phyloP scores from a whole-genome alignment of 1,140 invertebrate species.

The Chironomus striatipennis region DNA sequence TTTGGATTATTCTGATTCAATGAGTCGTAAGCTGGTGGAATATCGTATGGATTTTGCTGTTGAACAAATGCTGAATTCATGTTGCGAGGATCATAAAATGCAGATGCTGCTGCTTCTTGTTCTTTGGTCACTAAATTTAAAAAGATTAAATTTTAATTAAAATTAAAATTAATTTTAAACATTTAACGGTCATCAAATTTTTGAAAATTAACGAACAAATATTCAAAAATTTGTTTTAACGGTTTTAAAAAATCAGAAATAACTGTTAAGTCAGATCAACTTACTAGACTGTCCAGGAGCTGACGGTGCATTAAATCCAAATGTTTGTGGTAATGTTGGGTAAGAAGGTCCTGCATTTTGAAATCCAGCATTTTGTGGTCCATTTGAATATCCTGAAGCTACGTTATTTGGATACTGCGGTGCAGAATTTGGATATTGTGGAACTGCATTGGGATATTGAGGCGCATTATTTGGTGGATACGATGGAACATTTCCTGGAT shows the following conservation, averaged over 20 bases:
- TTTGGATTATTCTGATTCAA: conserved; percentile 11
- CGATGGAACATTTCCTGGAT: too few relatives aligned
- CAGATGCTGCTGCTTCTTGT: conserved; percentile 3
- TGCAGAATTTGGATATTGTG: background rate
- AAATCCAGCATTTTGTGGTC: background rate
- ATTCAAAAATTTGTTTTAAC: too few relatives aligned
- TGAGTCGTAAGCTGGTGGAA: background rate
- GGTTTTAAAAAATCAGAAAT: too few relatives aligned
- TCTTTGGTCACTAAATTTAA: background rate
- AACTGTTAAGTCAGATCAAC: too few relatives aligned
- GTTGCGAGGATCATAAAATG: background rate
- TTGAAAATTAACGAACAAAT: too few relatives aligned
- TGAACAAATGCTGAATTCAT: conserved; percentile 6
- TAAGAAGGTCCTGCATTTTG: background rate
- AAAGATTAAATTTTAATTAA: too few relatives aligned
- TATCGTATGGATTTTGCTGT: background rate
- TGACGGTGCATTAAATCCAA: background rate
- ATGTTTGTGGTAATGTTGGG: background rate
- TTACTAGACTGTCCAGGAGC: background rate
- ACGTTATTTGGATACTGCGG: background rate
- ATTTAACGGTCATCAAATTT: background rate
- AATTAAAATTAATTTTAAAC: background rate
- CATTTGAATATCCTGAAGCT: background rate
- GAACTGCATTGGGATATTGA: background rate
- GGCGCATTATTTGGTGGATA: background rate